phyloP scores from a whole-genome alignment of 2,113 vertebrate species.

The Motacilla alba region DNA sequence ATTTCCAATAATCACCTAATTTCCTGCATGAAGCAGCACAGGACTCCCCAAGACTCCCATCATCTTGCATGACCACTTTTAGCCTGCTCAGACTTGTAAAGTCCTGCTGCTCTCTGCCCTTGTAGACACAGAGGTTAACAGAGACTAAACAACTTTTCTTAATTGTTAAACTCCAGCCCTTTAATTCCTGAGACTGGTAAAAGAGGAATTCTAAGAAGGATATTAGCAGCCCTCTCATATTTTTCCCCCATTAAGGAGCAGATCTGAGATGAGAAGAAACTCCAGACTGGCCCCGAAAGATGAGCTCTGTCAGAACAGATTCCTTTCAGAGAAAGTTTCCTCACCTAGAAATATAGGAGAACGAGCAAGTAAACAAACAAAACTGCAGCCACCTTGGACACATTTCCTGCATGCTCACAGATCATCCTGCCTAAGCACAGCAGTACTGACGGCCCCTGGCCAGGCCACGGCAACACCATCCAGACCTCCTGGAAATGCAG shows the following conservation, averaged over 20 bases:
- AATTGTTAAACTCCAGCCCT: neutral
- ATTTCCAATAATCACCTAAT: conserved; percentile 45
- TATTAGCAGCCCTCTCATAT: neutral
- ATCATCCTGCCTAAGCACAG: neutral
- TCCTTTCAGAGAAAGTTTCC: neutral
- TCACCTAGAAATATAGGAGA: neutral
- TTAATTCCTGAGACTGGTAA: neutral
- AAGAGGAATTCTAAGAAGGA: neutral
- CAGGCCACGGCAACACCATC: neutral
- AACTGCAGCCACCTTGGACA: neutral
- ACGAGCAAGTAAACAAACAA: neutral
- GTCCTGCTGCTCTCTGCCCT: conserved; percentile 36
- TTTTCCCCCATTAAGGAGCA: neutral
- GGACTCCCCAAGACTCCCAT: conserved; percentile 1
- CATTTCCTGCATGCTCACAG: neutral
- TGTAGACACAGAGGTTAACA: conserved; percentile 8
- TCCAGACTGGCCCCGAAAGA: neutral
- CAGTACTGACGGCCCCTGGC: neutral
- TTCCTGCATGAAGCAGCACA: conserved; percentile 43
- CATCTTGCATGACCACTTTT: conserved; percentile 17
- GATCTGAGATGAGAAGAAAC: neutral
- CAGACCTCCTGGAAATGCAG: conserved; percentile 16
- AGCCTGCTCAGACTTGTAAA: neutral
- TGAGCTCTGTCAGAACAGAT: neutral
- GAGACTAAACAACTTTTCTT: neutral